These are phyloP conservation scores for Protaetia brevitarsis DNA, from an alignment of 1,140 invertebrate species.

Conservation along the genomic window DNA sequence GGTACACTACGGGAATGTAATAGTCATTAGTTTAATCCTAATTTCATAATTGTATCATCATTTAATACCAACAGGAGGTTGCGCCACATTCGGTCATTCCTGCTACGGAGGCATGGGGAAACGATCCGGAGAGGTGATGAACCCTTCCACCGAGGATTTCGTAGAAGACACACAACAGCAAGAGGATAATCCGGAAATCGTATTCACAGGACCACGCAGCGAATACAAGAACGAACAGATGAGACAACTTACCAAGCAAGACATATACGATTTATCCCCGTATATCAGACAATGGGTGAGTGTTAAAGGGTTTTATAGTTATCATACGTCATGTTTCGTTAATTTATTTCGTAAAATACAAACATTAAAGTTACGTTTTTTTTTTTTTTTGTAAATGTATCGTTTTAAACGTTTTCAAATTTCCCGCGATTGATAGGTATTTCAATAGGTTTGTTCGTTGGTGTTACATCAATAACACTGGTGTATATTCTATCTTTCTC, in stretches of 20 bases:
- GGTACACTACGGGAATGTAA: not conserved
- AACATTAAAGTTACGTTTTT: too few species aligned
- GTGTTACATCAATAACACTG: too few species aligned
- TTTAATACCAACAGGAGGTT: constrained; percentile 37
- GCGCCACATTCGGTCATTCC: constrained; percentile 42
- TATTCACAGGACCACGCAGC: constrained; percentile 31
- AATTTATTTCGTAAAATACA: not conserved
- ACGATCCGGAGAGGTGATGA: constrained; percentile 27
- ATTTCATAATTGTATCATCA: not conserved
- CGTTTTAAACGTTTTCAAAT: too few species aligned
- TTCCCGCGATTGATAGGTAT: too few species aligned
- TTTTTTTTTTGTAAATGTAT: too few species aligned
- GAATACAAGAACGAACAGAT: not conserved
- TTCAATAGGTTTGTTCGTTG: too few species aligned
- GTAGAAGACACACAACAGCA: constrained; percentile 25
- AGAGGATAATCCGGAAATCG: constrained; percentile 31
- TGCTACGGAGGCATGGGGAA: constrained; percentile 45
- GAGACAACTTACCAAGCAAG: constrained; percentile 24
- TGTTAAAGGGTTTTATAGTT: constrained; percentile 22
- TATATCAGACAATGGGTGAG: constrained; percentile 35
- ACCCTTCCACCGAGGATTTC: constrained; percentile 32
- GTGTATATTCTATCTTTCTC: too few species aligned
- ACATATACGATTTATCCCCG: constrained; percentile 32
- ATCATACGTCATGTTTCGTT: not conserved
- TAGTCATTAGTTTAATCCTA: not conserved